These are phyloP conservation scores for Rhabdomys dilectus DNA, from an alignment of 2,113 vertebrate genomes.

Conservation along the genomic window DNA sequence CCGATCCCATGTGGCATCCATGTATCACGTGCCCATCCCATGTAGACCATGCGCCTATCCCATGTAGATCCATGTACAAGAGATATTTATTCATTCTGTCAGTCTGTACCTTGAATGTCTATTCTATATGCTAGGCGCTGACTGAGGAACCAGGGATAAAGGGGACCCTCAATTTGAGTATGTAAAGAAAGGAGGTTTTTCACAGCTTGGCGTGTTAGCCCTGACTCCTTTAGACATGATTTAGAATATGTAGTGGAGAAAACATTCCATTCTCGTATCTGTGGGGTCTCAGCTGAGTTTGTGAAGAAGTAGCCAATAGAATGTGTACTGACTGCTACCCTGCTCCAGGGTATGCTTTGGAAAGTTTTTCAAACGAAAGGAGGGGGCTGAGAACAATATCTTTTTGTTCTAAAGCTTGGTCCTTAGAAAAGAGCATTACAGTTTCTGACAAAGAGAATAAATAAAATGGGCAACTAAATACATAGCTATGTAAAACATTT, in stretches of 20 bases:
- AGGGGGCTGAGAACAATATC: neutral
- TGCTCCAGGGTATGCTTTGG: neutral
- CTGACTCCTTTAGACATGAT: neutral
- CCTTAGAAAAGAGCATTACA: neutral
- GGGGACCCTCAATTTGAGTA: neutral
- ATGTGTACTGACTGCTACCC: neutral
- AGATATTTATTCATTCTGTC: neutral
- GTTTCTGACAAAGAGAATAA: constrained; percentile 23
- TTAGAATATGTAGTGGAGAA: neutral
- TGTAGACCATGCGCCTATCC: neutral
- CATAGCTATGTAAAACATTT: neutral
- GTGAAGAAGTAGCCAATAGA: neutral
- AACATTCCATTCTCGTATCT: neutral
- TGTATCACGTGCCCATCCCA: too few species aligned
- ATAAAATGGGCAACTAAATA: neutral
- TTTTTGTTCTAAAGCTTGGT: neutral
- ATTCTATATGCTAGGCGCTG: neutral
- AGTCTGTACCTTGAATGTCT: neutral
- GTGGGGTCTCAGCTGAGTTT: neutral
- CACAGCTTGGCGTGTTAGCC: neutral
- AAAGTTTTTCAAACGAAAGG: neutral
- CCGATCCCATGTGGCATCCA: too few species aligned
- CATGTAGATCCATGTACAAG: neutral
- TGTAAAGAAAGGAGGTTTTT: constrained; percentile 8
- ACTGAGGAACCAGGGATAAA: neutral